Evolutionary conservation across 2,113 vertebrate species (phyloP), one percentile per base, ranked within the genome.

Genomic region (Etheostoma cragini): DNA sequence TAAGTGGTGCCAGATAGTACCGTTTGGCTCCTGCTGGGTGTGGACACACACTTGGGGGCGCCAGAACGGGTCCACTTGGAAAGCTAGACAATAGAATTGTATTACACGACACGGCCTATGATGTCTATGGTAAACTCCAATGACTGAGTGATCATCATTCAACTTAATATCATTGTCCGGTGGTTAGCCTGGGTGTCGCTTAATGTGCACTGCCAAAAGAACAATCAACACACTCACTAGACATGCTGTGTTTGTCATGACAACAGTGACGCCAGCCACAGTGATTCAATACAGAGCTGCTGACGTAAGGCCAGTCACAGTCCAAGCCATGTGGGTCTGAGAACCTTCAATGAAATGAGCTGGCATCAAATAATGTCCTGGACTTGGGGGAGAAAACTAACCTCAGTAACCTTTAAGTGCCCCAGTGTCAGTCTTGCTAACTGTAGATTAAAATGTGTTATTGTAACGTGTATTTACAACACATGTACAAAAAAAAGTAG

Each of bases 1-100:
- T 83, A 71, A 0, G 33, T 5, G 2, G 56, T 65, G 52, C 92
- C 75, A 93, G 76, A 57, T 92, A 88, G 47, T 68, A 86, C 54
- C 78, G 66, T 50, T 93, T 81, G 0, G 66, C 79, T 53, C 35
- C 17, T 64, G 22, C 16, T 60, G 45, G 56, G 56, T 72, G 3
- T 58, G 42, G 38, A 35, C 17, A 35, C 45, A 22, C 66, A 30
- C 58, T 77, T 11, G 8, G 21, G 33, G n/a, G 52, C 24, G 53
- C 42, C 62, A 72, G n/a, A 35, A 26, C 58, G 46, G 8, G 10
- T 52, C 11, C 16, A 8, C 6, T 35, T 54, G 24, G 35, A 69
- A 73, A 42, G 64, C 58, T 58, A 35, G 50, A 64, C 16, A 64
- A 35, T 8, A 30, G 3, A 62, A 50, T 10, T 47, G 13, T 19